Percentiles rank a stretch among this genome's conserved stretches.
phyloP scores from a whole-genome alignment of 1,140 invertebrate species.

The Phymastichus coffea region DNA sequence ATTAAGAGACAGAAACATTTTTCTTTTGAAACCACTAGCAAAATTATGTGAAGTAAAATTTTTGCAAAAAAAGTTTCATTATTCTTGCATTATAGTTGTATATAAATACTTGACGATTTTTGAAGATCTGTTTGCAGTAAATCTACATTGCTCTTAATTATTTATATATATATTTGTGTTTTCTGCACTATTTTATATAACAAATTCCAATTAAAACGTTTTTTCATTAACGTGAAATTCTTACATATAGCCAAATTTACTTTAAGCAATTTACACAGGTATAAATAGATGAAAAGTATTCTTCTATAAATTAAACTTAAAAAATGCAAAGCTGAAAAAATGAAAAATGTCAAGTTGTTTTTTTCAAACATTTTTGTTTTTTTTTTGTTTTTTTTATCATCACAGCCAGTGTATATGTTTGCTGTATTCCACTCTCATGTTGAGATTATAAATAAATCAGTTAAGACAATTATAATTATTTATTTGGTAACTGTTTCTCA shows the following conservation, averaged over 20 bases:
- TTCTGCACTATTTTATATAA: not conserved
- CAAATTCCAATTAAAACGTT: slow-evolving; percentile 1
- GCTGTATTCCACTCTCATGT: slow-evolving; percentile 2
- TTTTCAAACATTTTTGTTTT: slow-evolving; percentile 6
- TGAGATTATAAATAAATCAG: not conserved
- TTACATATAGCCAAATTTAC: slow-evolving; percentile 1
- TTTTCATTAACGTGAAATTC: not conserved
- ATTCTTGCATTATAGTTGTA: too few species aligned
- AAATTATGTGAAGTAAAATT: too few species aligned
- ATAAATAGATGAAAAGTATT: not conserved
- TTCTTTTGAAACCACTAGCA: too few species aligned
- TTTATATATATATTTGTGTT: not conserved
- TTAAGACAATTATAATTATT: slow-evolving; percentile 19
- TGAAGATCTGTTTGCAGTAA: not conserved
- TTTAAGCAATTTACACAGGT: slow-evolving; percentile 1
- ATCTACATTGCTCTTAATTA: not conserved
- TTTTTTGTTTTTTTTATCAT: slow-evolving; percentile 1
- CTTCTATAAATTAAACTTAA: slow-evolving; percentile 4
- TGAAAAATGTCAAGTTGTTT: not conserved
- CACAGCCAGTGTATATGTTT: slow-evolving; percentile 15
- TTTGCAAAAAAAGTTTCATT: too few species aligned
- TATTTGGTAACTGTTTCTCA: slow-evolving; percentile 38
- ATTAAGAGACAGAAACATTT: slow-evolving; percentile 1
- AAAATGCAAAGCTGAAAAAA: slow-evolving; percentile 25
- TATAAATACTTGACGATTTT: not conserved